Base-by-base conservation (phyloP, 1,140 invertebrate species). In the Sinella curviseta region DNA sequence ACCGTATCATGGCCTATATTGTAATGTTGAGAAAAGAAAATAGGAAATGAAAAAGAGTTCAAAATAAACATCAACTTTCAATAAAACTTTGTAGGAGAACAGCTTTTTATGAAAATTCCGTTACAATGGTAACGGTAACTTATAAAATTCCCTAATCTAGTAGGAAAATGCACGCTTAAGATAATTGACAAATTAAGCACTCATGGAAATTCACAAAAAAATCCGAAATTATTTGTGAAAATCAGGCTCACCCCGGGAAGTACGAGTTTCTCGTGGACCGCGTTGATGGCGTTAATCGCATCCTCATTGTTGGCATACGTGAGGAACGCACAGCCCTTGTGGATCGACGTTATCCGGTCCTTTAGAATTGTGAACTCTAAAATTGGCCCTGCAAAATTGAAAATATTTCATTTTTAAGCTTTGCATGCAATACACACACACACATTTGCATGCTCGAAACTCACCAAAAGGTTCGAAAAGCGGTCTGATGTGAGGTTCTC, bases 191-290 rank as follows among this genome's bases (percentile, higher is more conserved):
- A n/a, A n/a, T n/a, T n/a, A n/a, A n/a, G n/a, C n/a, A n/a, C n/a
- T n/a, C n/a, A n/a, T n/a, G n/a, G n/a, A n/a, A n/a, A n/a, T n/a
- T n/a, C n/a, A n/a, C n/a, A n/a, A n/a, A n/a, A n/a, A n/a, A n/a
- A n/a, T n/a, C n/a, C n/a, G 4, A 17, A 17, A 48, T 48, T 48
- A 48, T 48, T 8, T 8, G 17, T 48, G 39, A 48, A 48, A 17
- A 4, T 48, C 39, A 94, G n/a, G n/a, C 95, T 95, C 88, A 97
- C 96, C 94, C 96, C 96, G 89, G 95, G 94, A 89, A 98, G 91
- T 87, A 95, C 97, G 89, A 95, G 94, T 91, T 97, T 96, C 90
- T 98, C 96, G 92, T 97, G 95, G 85, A 97, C 92, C 85, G 94
- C 92, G 87, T 93, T 91, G 89, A 97, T 95, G 86, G 94, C 95